Percentiles rank a stretch among this genome's conserved stretches.
Evolutionary conservation across 2,113 vertebrate species (phyloP).

Genomic region (Morone chrysops): DNA sequence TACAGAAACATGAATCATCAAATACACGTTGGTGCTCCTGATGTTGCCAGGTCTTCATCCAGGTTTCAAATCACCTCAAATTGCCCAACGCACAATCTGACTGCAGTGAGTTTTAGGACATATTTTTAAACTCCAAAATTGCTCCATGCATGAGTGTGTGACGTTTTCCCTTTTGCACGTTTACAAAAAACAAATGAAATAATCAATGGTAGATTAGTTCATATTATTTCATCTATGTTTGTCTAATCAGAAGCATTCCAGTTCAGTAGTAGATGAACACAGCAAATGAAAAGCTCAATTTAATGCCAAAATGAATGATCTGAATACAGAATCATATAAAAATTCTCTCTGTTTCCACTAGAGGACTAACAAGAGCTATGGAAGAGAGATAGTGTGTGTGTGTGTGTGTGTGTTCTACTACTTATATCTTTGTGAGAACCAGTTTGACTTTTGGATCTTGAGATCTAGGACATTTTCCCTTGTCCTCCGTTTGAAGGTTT

Average conservation of each 20-base stretch:
- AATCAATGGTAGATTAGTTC: neutral
- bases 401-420: neutral
- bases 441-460: neutral
- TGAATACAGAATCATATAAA: neutral
- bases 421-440: neutral
- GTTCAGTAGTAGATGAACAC: neutral
- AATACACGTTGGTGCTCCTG: no score
- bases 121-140: neutral
- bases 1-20: neutral
- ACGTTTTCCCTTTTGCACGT: neutral
- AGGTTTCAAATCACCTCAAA: neutral
- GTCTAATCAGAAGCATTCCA: neutral
- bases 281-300: neutral
- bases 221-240: neutral
- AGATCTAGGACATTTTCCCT: neutral
- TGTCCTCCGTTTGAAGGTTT: neutral
- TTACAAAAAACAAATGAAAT: neutral
- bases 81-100: neutral
- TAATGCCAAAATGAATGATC: neutral
- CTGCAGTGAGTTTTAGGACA: neutral
- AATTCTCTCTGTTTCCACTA: slow-evolving; percentile 8
- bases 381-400: neutral
- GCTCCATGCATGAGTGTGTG: neutral
- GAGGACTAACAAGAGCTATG: slow-evolving; percentile 13
- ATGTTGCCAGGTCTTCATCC: neutral